phyloP scores from a whole-genome alignment of 2,113 vertebrate genomes.

The Trichechus manatus region DNA sequence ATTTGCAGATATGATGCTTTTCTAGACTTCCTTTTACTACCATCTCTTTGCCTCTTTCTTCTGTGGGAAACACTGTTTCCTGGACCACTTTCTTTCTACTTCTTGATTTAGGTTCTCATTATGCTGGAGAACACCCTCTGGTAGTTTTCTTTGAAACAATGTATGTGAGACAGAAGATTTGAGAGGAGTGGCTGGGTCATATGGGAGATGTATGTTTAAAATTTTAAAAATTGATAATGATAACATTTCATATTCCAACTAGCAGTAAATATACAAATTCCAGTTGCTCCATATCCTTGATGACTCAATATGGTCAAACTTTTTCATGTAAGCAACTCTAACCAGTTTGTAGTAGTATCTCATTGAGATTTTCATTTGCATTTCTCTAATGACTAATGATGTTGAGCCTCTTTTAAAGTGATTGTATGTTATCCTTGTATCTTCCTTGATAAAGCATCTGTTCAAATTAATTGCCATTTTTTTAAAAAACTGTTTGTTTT shows the following conservation, averaged over 20 bases:
- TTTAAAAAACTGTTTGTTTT: background rate
- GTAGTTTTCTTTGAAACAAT: background rate
- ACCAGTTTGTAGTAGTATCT: background rate
- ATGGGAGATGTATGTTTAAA: background rate
- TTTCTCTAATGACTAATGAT: background rate
- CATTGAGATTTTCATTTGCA: slow-evolving; percentile 5
- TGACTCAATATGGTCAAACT: background rate
- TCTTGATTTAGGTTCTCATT: slow-evolving; percentile 17
- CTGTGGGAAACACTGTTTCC: background rate
- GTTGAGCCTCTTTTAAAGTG: background rate
- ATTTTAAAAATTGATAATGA: background rate
- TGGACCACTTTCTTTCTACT: background rate
- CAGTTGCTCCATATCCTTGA: background rate
- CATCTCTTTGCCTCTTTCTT: background rate
- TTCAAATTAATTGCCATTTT: background rate
- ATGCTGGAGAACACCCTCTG: background rate
- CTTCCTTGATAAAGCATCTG: background rate
- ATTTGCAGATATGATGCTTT: background rate
- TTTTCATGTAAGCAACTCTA: background rate
- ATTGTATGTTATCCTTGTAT: background rate
- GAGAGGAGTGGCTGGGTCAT: background rate
- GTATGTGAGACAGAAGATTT: background rate
- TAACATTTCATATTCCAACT: background rate
- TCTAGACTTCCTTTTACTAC: background rate
- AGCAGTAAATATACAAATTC: background rate